Base-by-base conservation (phyloP, 2,888 invertebrate species). In the Morpho achilles region DNA sequence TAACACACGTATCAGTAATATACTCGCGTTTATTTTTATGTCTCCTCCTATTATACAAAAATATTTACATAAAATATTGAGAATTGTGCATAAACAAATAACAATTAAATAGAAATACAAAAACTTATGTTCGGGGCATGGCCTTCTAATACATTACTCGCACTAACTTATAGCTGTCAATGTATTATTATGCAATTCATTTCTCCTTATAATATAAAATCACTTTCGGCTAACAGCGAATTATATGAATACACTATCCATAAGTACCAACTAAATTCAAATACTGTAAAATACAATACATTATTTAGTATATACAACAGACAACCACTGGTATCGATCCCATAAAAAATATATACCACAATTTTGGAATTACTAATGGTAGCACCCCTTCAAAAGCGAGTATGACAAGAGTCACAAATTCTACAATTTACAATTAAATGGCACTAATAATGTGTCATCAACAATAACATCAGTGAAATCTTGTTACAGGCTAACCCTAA, bases 21-120 rank as follows among this genome's bases (percentile, higher is more conserved):
- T 91, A 91, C 91, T 90, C 90, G 81, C 87, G 82, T 88, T 92
- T 92, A 86, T 92, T 92, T 32, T 81, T 88, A 89, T 80, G 86
- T 82, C 82, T 88, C 84, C 84, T 87, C 82, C 90, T 91, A 91
- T 90, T 82, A 88, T 91, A 91, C 91, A 91, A 91, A 91, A 91
- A 79, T 91, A 91, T 91, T 87, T 91, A 91, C 91, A 91, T 90
- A 88, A 86, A 88, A 91, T 89, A 91, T 89, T 87, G 89, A 91
- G 87, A 91, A 87, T 90, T 90, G 91, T 91, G 91, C 91, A 91
- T 90, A 89, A 91, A 90, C 91, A 91, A 91, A 90, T 91, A 91
- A 91, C 91, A 91, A 88, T 90, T 91, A 91, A 89, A 89, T 88
- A 88, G 86, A 87, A 84, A 88, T 87, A 90, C 88, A 88, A 90